Evolutionary conservation across 2,888 invertebrate species (phyloP), one percentile per base, ranked within the genome.

Genomic region (Amphipyra berbera): DNA sequence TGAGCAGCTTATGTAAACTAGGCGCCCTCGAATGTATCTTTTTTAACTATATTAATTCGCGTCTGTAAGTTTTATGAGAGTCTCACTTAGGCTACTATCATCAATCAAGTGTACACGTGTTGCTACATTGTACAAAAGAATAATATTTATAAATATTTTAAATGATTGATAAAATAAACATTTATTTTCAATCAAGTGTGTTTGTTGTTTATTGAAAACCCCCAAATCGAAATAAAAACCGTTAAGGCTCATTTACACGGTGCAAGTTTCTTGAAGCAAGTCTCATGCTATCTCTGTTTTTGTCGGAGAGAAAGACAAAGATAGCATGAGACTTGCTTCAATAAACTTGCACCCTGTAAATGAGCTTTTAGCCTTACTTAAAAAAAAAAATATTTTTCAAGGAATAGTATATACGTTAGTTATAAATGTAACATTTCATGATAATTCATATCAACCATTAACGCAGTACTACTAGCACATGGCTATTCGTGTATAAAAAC

Each of bases 151-250:
- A 86, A 91, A 90, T 90, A 93, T 92, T 91, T 89, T 92, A 91
- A 93, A 90, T 90, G 92, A 94, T 94, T 94, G 93, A 94, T 93
- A 91, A 85, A 94, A 92, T 94, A 95, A 94, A 94, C 88, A 90
- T 89, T 90, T 94, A 94, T 94, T 94, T 92, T 94, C 90, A 93
- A 90, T 89, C 88, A 87, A 64, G 82, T 69, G 73, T 76, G 59
- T 87, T 87, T 87, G 85, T 84, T 65, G 47, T 57, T 74, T 69
- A 21, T 61, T 47, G 4, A 30, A 49, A 52, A 35, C 21, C 0
- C 7, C 14, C 27, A 15, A 21, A 5, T 14, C 10, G 6, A 4
- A 30, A 30, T 30, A 21, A 21, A 21, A 21, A n/a, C n/a, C n/a
- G n/a, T n/a, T n/a, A n/a, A n/a, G n/a, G n/a, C n/a, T n/a, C n/a